Conservation (phyloP, 2,113 vertebrate genomes). For the Microcebus tavaratra region DNA sequence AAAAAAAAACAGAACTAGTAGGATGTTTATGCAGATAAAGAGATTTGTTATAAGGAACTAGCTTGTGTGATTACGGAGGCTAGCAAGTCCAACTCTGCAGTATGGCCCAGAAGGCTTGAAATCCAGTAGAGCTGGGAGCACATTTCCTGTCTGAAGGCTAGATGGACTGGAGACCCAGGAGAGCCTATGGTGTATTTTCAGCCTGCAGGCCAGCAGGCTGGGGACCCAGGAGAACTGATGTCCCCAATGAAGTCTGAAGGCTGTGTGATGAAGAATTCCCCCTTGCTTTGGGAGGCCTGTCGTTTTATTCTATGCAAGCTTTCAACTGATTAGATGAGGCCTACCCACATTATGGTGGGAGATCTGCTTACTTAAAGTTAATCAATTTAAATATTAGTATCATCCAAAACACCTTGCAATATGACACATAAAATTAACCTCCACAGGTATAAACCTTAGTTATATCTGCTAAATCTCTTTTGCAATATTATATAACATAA, state of each 20-base stretch:
- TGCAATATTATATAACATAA: not conserved
- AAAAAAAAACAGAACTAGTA: no score
- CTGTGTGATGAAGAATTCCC: not conserved
- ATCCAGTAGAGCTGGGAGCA: not conserved
- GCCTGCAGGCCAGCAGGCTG: not conserved
- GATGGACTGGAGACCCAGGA: not conserved
- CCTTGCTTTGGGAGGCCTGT: not conserved
- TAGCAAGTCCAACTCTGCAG: not conserved
- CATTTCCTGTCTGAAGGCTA: not conserved
- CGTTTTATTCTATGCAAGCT: not conserved
- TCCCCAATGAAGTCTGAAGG: not conserved
- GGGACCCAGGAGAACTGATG: rapidly evolving
- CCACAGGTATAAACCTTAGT: not conserved
- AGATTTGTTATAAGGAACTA: not conserved
- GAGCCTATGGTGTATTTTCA: not conserved
- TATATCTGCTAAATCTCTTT: not conserved
- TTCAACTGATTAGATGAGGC: not conserved
- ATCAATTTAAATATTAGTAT: not conserved
- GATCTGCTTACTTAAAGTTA: not conserved
- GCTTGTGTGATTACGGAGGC: not conserved
- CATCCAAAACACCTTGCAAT: not conserved
- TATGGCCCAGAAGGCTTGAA: not conserved
- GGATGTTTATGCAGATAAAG: not conserved
- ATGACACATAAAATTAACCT: not conserved
- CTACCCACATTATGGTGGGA: not conserved